phyloP scores from a whole-genome alignment of 2,888 invertebrate species.

The Rhingia campestris region DNA sequence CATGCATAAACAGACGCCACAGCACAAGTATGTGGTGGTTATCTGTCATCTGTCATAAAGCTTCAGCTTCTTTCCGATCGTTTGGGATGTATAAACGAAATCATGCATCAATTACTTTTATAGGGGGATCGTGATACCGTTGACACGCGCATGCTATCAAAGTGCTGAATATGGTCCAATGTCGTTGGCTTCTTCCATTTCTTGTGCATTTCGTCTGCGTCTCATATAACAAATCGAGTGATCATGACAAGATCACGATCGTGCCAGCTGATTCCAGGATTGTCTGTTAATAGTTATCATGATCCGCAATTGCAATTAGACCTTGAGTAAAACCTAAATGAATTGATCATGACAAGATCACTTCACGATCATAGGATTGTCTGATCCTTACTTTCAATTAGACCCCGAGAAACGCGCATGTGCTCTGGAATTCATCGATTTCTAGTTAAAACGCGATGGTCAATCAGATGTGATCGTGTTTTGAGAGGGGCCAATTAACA shows the following conservation, averaged over 20 bases:
- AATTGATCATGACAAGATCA: neutral
- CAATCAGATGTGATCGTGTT: slow-evolving; percentile 14
- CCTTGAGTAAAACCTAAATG: slow-evolving; percentile 21
- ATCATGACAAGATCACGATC: slow-evolving; percentile 27
- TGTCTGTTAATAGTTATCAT: neutral
- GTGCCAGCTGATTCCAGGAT: neutral
- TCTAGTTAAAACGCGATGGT: neutral
- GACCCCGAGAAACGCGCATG: neutral
- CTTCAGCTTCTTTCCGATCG: too few species aligned
- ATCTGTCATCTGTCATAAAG: slow-evolving; percentile 20
- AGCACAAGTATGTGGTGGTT: neutral
- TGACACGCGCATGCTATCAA: too few species aligned
- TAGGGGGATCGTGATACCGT: too few species aligned
- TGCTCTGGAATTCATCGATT: neutral
- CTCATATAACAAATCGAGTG: neutral
- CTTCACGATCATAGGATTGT: neutral
- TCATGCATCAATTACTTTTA: too few species aligned
- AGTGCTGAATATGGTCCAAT: too few species aligned
- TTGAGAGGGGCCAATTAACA: slow-evolving; percentile 40
- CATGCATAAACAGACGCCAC: slow-evolving; percentile 28
- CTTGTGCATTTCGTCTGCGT: neutral
- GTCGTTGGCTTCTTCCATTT: neutral
- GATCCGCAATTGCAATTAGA: slow-evolving; percentile 20
- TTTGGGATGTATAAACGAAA: too few species aligned
- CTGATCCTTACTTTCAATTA: neutral